Base-by-base conservation (phyloP, 2,113 vertebrate species). In the Agelaius phoeniceus region DNA sequence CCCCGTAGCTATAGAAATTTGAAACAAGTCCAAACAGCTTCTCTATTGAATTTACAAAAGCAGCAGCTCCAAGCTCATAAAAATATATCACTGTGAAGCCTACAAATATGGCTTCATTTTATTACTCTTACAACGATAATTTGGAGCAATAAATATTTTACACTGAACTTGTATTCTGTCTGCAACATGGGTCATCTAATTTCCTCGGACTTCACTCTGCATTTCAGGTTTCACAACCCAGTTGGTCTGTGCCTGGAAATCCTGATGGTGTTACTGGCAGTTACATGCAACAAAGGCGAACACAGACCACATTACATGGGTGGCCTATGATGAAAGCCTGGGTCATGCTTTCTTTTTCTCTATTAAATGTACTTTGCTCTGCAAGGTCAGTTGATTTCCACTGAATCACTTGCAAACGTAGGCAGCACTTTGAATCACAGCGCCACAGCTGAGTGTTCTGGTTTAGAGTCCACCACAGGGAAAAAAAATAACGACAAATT, bases 21-120 rank as follows among this genome's bases (percentile, higher is more conserved):
- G 95, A 97, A 96, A 92, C 93, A 94, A 94, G 68, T 96, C 93
- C 93, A 96, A 96, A 93, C 71, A 93, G 89, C 78, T 96, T 94
- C 67, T 96, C 74, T 95, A 89, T 88, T 96, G 92, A 96, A 97
- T 96, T 96, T 96, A 93, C 72, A 96, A 65, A 91, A 96, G 82
- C 81, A 91, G 68, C 63, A 94, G 52, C 78, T 94, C 81, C 66
- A 87, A 91, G 84, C 81, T 96, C 87, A 91, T 97, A 97, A 97
- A 97, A 96, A 93, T 96, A 89, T 89, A 96, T 97, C 95, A 95
- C 73, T 92, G 65, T 93, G 90, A 93, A 95, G 81, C 83, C 93
- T 90, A 87, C 88, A 96, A 96, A 95, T 92, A 95, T 65, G 76
- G 65, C 73, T 96, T 95, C 83, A 81, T 90, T 96, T 96, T 95